Percentiles rank a stretch among this genome's conserved stretches.
These are phyloP conservation scores for Shargacucullia verbasci DNA, from an alignment of 2,888 invertebrate species.

Conservation along the genomic window DNA sequence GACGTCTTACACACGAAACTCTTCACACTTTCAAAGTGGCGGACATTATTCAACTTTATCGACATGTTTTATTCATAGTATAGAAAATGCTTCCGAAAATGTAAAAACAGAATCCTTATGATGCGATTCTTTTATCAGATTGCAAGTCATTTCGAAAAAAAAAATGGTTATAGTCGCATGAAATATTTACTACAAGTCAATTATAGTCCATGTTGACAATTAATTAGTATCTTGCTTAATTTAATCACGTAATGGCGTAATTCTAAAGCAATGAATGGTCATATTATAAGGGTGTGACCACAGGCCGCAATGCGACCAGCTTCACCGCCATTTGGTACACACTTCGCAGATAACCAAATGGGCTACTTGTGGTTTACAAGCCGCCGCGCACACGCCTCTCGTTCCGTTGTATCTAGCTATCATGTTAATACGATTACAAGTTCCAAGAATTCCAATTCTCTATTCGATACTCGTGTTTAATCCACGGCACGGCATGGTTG, in stretches of 20 bases:
- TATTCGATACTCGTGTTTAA: constrained; percentile 6
- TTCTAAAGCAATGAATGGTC: constrained; percentile 44
- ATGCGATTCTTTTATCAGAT: constrained; percentile 30
- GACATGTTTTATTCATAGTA: constrained; percentile 53
- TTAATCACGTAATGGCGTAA: constrained; percentile 28
- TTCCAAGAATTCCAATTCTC: constrained; percentile 21
- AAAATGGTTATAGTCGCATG: constrained; percentile 7
- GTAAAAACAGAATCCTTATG: constrained; percentile 27
- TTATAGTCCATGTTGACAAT: constrained; percentile 46
- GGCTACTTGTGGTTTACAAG: constrained; percentile 60
- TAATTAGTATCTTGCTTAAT: constrained; percentile 31
- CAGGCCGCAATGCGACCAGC: constrained; percentile 54
- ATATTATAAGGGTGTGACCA: constrained; percentile 51
- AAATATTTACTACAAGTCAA: constrained; percentile 1
- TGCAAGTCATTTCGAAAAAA: constrained; percentile 23
- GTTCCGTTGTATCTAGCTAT: constrained; percentile 13
- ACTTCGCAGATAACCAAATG: constrained; percentile 55
- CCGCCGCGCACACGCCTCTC: constrained; percentile 34
- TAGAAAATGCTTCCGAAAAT: constrained; percentile 36
- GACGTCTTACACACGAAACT: constrained; percentile 58
- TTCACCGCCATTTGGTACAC: constrained; percentile 53
- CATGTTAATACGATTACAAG: constrained; percentile 47
- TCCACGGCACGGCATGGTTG: too few relatives aligned
- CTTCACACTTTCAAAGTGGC: constrained; percentile 46
- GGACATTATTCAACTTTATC: constrained; percentile 56